A percentile compares a stretch with the other conserved stretches of the same genome.
Evolutionary conservation across 2,888 invertebrate species (phyloP).

Genomic region (Apocheima hispidaria): DNA sequence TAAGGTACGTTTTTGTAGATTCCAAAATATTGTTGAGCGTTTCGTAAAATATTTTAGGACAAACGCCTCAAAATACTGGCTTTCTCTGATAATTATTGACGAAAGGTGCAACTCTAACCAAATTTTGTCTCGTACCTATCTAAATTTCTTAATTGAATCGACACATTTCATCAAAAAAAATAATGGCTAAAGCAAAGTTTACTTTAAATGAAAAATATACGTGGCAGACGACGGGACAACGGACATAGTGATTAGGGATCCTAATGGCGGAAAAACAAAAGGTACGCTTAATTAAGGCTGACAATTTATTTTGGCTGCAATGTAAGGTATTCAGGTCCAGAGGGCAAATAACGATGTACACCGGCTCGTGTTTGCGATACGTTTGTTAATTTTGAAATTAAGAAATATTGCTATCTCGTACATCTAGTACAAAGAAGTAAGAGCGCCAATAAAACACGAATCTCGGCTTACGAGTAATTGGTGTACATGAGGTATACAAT

Average conservation of each 20-base stretch:
- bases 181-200: slow-evolving; percentile 12
- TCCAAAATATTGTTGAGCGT: too few species aligned
- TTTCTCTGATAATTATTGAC: not conserved
- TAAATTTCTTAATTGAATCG: slow-evolving; percentile 2
- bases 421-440: too few species aligned
- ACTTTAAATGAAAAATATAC: slow-evolving; percentile 56
- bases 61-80: not conserved
- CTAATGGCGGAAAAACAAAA: slow-evolving; percentile 84
- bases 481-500: too few species aligned
- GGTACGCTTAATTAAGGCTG: slow-evolving; percentile 65
- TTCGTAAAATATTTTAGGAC: not conserved
- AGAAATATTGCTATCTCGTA: slow-evolving; percentile 17
- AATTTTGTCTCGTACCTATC: not conserved
- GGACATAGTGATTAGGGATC: slow-evolving; percentile 89
- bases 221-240: slow-evolving; percentile 93
- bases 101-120: not conserved
- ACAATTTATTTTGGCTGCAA: slow-evolving; percentile 48
- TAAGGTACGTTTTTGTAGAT: too few species aligned
- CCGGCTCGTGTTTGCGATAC: slow-evolving; percentile 40
- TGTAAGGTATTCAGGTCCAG: slow-evolving; percentile 38
- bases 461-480: too few species aligned
- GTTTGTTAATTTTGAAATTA: slow-evolving; percentile 40
- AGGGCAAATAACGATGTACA: slow-evolving; percentile 41
- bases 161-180: slow-evolving; percentile 15
- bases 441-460: too few species aligned